phyloP scores from a whole-genome alignment of 1,140 invertebrate genomes.

The Steinernema khuongi region DNA sequence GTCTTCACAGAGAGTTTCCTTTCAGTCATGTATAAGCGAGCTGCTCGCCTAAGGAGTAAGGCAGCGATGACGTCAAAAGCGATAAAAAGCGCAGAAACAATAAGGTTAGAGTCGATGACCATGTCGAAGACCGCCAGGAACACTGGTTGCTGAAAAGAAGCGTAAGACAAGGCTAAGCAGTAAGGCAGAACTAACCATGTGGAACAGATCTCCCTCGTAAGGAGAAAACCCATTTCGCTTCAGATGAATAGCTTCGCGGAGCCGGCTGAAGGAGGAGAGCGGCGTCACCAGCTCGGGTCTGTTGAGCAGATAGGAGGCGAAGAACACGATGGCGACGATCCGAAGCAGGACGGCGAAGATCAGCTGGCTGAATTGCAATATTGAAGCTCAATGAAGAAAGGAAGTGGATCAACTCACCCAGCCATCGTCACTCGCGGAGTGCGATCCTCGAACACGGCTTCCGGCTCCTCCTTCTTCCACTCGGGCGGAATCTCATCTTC shows the following conservation, averaged over 20 bases:
- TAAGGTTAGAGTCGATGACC: not conserved
- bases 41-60: slow-evolving; percentile 5
- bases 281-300: slow-evolving; percentile 42
- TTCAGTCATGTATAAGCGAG: not conserved
- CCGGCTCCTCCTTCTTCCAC: not conserved
- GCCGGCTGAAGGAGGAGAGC: slow-evolving; percentile 39
- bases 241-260: slow-evolving; percentile 45
- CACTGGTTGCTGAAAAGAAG: slow-evolving; percentile 39
- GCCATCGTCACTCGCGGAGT: not conserved
- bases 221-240: slow-evolving; percentile 25
- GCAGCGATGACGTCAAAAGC: slow-evolving; percentile 20
- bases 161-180: not conserved
- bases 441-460: not conserved
- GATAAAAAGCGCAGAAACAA: slow-evolving; percentile 24
- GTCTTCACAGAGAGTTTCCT: not conserved
- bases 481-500: not conserved
- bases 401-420: not conserved
- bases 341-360: slow-evolving; percentile 20
- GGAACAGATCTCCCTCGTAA: slow-evolving; percentile 50
- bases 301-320: slow-evolving; percentile 32
- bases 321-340: slow-evolving; percentile 22
- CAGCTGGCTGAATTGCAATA: not conserved
- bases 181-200: slow-evolving; percentile 35
- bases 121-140: slow-evolving; percentile 35
- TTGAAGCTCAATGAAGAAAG: not conserved